Evolutionary conservation across 2,797 vertebrate species (phyloP), one percentile per base, ranked within the genome.

Genomic region (Alauda arvensis): DNA sequence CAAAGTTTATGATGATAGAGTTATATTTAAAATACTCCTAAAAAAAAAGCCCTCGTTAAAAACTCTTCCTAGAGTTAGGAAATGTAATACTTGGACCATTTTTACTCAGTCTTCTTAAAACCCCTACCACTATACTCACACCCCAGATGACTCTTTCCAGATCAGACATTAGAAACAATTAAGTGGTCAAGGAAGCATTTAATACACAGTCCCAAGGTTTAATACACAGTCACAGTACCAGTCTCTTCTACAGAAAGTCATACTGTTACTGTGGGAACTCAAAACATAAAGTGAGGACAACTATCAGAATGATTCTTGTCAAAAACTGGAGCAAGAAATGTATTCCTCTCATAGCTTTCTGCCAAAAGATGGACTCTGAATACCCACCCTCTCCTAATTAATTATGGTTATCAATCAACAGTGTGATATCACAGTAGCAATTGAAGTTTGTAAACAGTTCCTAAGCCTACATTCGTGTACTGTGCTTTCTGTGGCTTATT

Each of bases 161-260:
- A 80, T 6, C n/a, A 89, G 61, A 56, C 14, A 48, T 46, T 10
- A 87, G 16, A 39, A 86, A 80, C 1, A 18, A 90, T 66, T 65
- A 61, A 79, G 48, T 28, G 90, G 70, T 93, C 49, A 89, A 67
- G 31, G 33, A 79, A 70, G 78, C 67, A 93, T 90, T 94, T 86
- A 87, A 78, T 61, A 49, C 26, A 39, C 10, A 83, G 28, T 42
- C 37, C 56, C 28, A n/a, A 74, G 24, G 45, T 3, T 42, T 68
- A 33, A 37, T 37, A 37, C 37, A 37, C 37, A 37, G 37, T 37
- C 37, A 37, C 37, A 37, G 37, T 9, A 24, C 7, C 23, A 72
- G 29, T 31, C 24, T 51, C 31, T 68, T 17, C 14, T 53, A 52
- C 12, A 63, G 6, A 79, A 42, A 63, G 43, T 3, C 3, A 9